A percentile compares a stretch with the other conserved stretches of the same genome.
Conservation (phyloP, 1,140 invertebrate species). For the Drosophila repletoides region DNA sequence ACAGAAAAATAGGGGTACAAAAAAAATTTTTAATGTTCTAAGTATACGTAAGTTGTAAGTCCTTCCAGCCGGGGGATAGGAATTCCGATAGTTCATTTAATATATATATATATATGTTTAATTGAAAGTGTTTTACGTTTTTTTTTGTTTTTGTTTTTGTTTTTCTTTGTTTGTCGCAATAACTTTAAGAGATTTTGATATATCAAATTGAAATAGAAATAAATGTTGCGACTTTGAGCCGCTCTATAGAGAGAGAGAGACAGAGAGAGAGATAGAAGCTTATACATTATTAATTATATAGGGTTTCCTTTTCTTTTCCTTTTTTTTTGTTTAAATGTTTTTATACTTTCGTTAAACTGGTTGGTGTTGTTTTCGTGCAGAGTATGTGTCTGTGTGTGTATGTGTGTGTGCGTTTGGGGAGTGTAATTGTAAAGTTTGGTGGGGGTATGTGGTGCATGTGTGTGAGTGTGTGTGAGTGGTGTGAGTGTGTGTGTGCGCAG, state of each 20-base stretch:
- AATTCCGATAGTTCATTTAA: slow-evolving; percentile 46
- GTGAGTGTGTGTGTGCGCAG: slow-evolving; percentile 17
- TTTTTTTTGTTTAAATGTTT: slow-evolving; percentile 34
- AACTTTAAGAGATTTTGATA: slow-evolving; percentile 69
- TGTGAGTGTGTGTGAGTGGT: background rate
- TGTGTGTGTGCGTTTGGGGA: slow-evolving; percentile 4
- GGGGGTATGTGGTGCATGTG: slow-evolving; percentile 3
- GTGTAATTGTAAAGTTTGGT: too few relatives aligned
- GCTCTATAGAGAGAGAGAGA: slow-evolving; percentile 32
- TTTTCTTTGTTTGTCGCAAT: slow-evolving; percentile 44
- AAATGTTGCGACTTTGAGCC: slow-evolving; percentile 70
- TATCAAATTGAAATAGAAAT: slow-evolving; percentile 53
- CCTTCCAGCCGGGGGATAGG: slow-evolving; percentile 15
- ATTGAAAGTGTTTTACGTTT: slow-evolving; percentile 28
- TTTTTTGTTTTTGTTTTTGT: slow-evolving; percentile 18
- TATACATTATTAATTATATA: slow-evolving; percentile 41
- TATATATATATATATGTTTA: too few relatives aligned
- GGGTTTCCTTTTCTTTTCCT: too few relatives aligned
- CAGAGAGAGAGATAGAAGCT: slow-evolving; percentile 38
- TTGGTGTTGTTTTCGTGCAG: slow-evolving; percentile 54
- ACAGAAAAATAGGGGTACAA: slow-evolving; percentile 48
- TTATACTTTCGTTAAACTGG: slow-evolving; percentile 69
- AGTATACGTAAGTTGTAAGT: slow-evolving; percentile 35
- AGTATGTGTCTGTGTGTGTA: slow-evolving; percentile 26
- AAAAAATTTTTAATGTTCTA: slow-evolving; percentile 53